These are phyloP conservation scores for Pogoniulus pusillus DNA, from an alignment of 2,797 vertebrate species.

Conservation along the genomic window DNA sequence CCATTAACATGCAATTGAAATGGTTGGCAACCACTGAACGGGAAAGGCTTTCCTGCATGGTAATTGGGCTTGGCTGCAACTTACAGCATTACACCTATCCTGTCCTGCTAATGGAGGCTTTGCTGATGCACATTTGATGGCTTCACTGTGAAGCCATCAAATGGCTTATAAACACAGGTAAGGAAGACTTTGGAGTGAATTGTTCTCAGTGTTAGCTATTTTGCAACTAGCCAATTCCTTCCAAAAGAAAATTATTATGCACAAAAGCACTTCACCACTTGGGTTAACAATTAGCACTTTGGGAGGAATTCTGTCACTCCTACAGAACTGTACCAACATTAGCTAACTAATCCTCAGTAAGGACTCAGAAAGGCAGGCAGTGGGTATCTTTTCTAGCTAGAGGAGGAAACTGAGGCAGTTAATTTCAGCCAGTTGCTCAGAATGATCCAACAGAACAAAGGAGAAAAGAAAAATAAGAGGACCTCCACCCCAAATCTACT, in stretches of 20 bases:
- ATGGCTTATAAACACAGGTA: neutral
- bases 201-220: neutral
- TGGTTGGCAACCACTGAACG: neutral
- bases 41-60: neutral
- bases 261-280: neutral
- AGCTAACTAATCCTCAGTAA: neutral
- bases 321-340: neutral
- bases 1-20: neutral
- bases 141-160: slow-evolving; percentile 1
- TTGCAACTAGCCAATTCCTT: neutral
- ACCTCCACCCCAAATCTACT: neutral
- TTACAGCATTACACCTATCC: neutral
- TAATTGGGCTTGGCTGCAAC: slow-evolving; percentile 6
- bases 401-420: neutral
- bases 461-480: neutral
- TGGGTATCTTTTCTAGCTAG: neutral
- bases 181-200: neutral
- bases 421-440: neutral
- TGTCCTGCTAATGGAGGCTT: neutral
- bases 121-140: neutral
- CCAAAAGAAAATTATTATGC: neutral
- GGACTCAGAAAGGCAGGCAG: neutral
- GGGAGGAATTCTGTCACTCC: neutral
- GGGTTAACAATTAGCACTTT: neutral
- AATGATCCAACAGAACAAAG: neutral